A percentile compares a stretch with the other conserved stretches of the same genome.
Evolutionary conservation across 2,888 invertebrate genomes (phyloP).

Genomic region (Lucinisca nassula): DNA sequence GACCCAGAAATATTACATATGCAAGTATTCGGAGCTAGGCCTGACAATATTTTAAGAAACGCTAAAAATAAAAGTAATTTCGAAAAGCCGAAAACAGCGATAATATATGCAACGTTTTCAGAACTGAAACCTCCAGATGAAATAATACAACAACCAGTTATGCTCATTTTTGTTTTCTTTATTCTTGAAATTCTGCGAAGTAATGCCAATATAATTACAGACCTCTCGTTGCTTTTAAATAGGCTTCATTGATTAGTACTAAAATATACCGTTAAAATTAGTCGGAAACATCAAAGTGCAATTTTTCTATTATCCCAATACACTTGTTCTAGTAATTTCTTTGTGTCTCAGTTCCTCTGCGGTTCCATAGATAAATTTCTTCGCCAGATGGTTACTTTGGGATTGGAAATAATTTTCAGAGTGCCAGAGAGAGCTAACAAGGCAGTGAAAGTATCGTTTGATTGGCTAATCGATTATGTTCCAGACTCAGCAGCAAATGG

Average conservation of each 20-base stretch:
- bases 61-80: no score
- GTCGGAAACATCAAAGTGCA: conserved; percentile 55
- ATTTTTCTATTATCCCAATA: conserved; percentile 57
- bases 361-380: conserved; percentile 65
- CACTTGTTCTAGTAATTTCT: conserved; percentile 64
- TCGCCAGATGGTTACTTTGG: conserved; percentile 56
- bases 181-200: background rate
- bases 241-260: conserved; percentile 18
- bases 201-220: conserved; percentile 9
- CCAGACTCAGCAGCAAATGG: conserved; percentile 58
- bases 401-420: conserved; percentile 10
- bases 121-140: no score
- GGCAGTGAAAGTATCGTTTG: conserved; percentile 21
- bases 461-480: conserved; percentile 68
- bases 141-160: background rate
- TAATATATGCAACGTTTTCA: no score
- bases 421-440: conserved; percentile 1
- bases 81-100: no score
- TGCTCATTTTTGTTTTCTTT: background rate
- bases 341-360: conserved; percentile 54
- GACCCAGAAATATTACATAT: no score
- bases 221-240: background rate
- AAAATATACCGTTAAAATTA: conserved; percentile 49
- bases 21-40: no score
- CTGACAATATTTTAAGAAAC: no score